These are phyloP conservation scores for Microtus californicus DNA, from an alignment of 2,797 vertebrate species.

Conservation along the genomic window DNA sequence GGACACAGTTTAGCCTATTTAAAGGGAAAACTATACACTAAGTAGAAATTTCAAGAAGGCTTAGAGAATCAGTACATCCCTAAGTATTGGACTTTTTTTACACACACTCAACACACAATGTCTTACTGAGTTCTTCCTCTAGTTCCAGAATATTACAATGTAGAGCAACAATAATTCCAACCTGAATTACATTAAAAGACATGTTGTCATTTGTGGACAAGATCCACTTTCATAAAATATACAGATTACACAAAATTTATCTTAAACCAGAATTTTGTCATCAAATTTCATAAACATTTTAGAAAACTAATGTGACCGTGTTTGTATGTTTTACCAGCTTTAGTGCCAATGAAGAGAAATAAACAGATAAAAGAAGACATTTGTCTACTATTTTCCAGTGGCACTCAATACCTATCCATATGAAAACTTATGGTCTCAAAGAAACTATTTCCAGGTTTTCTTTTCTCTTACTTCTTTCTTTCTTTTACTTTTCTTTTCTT, in stretches of 20 bases:
- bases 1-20: not conserved
- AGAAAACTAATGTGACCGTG: not conserved
- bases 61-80: not conserved
- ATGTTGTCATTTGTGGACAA: constrained; percentile 9
- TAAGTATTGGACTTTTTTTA: too few species aligned
- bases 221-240: not conserved
- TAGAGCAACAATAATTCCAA: not conserved
- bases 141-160: not conserved
- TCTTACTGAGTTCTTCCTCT: not conserved
- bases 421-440: constrained; percentile 1
- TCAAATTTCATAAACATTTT: not conserved
- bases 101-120: not conserved
- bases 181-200: not conserved
- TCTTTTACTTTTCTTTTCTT: not conserved
- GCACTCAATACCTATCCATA: not conserved
- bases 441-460: not conserved
- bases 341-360: not conserved
- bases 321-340: not conserved
- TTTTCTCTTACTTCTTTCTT: not conserved
- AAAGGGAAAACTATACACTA: not conserved
- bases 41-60: not conserved
- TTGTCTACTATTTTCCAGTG: not conserved
- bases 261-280: not conserved
- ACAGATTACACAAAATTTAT: not conserved
- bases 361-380: not conserved